Conservation (phyloP, 1,140 invertebrate species). For the Neelides sp. region DNA sequence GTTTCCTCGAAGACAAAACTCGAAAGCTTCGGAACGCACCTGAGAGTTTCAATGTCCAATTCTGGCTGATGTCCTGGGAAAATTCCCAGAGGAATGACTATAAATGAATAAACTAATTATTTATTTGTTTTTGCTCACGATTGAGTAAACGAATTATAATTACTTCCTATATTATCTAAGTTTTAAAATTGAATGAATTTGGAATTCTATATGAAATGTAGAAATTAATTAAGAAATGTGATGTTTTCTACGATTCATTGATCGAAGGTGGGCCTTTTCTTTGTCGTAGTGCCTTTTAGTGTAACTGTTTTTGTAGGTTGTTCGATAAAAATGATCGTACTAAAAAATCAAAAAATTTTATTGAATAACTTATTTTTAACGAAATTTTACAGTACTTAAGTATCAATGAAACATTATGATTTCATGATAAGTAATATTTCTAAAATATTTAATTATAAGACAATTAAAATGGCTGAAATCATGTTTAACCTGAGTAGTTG, state of each 20-base stretch:
- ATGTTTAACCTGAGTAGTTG: no score
- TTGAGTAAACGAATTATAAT: neutral
- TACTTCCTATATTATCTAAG: neutral
- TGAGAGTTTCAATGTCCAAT: slow-evolving; percentile 7
- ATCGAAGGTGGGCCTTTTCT: slow-evolving; percentile 9
- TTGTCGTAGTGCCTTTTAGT: slow-evolving; percentile 13
- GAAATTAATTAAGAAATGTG: no score
- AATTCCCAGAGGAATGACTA: slow-evolving; percentile 9
- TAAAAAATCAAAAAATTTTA: neutral
- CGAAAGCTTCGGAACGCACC: slow-evolving; percentile 10
- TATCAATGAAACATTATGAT: no score
- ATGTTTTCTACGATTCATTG: slow-evolving; percentile 15
- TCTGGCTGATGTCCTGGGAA: slow-evolving; percentile 21
- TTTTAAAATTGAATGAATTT: no score
- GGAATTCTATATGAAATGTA: no score
- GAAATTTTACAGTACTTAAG: no score
- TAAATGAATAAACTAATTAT: neutral
- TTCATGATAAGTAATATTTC: no score
- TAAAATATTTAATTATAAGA: no score
- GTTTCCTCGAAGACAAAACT: no score
- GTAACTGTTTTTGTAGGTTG: slow-evolving; percentile 6
- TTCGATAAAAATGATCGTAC: slow-evolving; percentile 12
- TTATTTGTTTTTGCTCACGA: no score
- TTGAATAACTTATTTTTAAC: no score
- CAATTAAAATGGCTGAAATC: no score